Conservation (phyloP, 2,888 invertebrate genomes). For the Junonia oenone region DNA sequence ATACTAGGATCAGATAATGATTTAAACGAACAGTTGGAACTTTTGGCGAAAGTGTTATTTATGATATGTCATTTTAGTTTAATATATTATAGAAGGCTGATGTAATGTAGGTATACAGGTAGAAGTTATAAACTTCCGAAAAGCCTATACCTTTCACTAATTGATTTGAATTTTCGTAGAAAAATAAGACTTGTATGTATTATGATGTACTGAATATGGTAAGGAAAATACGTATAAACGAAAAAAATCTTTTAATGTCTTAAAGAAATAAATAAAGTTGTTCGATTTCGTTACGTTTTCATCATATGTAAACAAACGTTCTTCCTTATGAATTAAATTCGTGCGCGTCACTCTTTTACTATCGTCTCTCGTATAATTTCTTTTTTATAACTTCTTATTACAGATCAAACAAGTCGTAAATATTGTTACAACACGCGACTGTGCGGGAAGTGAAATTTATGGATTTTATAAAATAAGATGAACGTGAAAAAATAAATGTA, state of each 20-base stretch:
- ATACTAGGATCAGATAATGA: background rate
- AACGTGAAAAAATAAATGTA: constrained; percentile 6
- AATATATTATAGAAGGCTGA: too few species aligned
- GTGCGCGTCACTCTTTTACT: constrained; percentile 21
- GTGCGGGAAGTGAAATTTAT: constrained; percentile 16
- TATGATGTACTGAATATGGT: too few species aligned
- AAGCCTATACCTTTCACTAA: too few species aligned
- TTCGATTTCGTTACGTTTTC: background rate
- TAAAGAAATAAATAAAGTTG: background rate
- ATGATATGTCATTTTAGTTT: too few species aligned
- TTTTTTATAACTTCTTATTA: constrained; percentile 25
- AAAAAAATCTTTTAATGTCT: too few species aligned
- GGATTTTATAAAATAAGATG: constrained; percentile 14
- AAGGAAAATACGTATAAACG: too few species aligned
- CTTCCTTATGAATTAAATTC: constrained; percentile 26
- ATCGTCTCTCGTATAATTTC: constrained; percentile 23
- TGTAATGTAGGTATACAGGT: too few species aligned
- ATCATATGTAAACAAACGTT: constrained; percentile 1
- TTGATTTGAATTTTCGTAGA: too few species aligned
- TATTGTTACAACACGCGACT: constrained; percentile 18
- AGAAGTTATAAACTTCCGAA: too few species aligned
- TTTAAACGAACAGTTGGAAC: background rate
- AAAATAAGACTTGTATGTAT: too few species aligned
- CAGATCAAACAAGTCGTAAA: constrained; percentile 25
- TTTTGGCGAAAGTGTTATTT: background rate